Percentiles rank a stretch among this genome's conserved stretches.
These are phyloP conservation scores for Zygothrica quintamaculata DNA, from an alignment of 2,888 invertebrate species.

Conservation along the genomic window DNA sequence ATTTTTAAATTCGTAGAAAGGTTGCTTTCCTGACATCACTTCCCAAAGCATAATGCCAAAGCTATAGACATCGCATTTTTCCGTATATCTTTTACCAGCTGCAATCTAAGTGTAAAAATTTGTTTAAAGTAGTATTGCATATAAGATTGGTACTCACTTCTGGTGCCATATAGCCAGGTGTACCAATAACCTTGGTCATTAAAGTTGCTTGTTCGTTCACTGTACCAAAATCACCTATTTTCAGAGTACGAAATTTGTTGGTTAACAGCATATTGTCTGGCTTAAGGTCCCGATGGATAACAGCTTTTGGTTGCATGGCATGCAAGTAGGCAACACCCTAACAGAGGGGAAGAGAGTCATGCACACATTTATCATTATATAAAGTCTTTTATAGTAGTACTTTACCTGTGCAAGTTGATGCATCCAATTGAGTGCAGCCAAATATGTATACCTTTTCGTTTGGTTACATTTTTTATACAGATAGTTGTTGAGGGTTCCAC, in stretches of 20 bases:
- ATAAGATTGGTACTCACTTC: constrained; percentile 13
- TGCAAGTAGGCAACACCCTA: constrained; percentile 29
- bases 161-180: constrained; percentile 24
- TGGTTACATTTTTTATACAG: not conserved
- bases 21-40: constrained; percentile 1
- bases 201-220: not conserved
- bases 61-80: constrained; percentile 31
- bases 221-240: constrained; percentile 29
- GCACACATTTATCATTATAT: not conserved
- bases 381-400: too few relatives aligned
- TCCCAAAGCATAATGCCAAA: constrained; percentile 32
- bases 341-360: not conserved
- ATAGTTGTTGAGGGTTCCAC: constrained; percentile 23
- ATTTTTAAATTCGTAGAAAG: constrained; percentile 17
- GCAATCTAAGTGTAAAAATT: not conserved
- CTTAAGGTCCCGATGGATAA: constrained; percentile 37
- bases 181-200: constrained; percentile 5
- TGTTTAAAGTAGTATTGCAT: not conserved
- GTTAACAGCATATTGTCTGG: constrained; percentile 21
- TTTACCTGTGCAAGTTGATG: constrained; percentile 20
- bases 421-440: constrained; percentile 17
- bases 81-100: not conserved
- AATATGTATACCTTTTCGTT: not conserved
- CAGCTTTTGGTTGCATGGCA: not conserved
- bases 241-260: not conserved